Evolutionary conservation across 2,797 vertebrate genomes (phyloP), one percentile per base, ranked within the genome.

Genomic region (Myiotriccus ornatus): DNA sequence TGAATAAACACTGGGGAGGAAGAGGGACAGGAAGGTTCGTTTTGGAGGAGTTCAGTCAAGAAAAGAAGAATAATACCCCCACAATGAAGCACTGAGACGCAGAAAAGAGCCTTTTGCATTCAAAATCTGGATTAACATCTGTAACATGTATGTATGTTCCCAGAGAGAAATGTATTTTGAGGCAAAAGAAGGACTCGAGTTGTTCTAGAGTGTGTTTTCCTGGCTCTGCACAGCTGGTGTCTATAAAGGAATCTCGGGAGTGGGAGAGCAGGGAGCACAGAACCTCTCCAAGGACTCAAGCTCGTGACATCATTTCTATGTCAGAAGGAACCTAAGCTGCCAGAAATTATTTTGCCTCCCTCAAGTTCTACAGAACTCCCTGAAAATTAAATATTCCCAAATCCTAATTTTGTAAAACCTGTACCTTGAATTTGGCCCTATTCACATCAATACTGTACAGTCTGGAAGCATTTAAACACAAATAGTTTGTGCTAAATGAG

Each of bases 321-420:
- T 94, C 76, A 91, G 64, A 56, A 71, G 17, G 18, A 83, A 57
- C 37, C 11, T 12, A 37, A 62, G 52, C 8, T 83, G 69, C 85
- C 87, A 92, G 76, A 88, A 92, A 62, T 73, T 50, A 78, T 74
- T 90, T 76, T 86, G 53, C 59, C 60, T 94, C 32, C 41, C 77
- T 89, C 9, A 12, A 27, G 32, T 35, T 60, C 52, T 52, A 55
- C 62, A 70, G 28, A 94, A 82, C 37, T 82, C 50, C 43, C 59
- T 20, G 27, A 56, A 73, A 89, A 83, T 39, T 16, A 86, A 71
- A 73, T 64, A 78, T 47, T 84, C 44, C 59, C 65, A n/a, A 63
- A 59, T n/a, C 67, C 62, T 20, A 14, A 24, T 56, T 87, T 53
- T 62, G 73, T 39, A 84, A 92, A 71, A 86, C 22, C 32, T 50